A percentile compares a stretch with the other conserved stretches of the same genome.
Evolutionary conservation across 64 coral and sea anemone species (phyloP).

Genomic region (Astreopora myriophthalma): DNA sequence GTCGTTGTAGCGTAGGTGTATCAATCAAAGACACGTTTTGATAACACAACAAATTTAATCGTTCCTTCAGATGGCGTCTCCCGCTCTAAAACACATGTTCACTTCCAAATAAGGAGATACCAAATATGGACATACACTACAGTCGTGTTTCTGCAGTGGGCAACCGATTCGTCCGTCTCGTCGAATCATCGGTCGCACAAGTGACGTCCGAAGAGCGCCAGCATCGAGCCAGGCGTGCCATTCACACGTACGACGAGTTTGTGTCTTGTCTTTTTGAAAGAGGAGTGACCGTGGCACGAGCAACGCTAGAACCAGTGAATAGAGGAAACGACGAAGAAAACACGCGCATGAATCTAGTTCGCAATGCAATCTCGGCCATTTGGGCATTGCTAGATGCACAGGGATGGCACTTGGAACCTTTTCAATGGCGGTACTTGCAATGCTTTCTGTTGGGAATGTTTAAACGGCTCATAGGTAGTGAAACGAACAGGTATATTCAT

Average conservation of each 20-base stretch:
- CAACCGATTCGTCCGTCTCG: neutral
- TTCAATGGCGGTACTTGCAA: neutral
- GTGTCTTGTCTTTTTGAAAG: neutral
- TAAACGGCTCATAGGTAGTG: neutral
- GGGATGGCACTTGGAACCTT: neutral
- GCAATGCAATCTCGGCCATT: neutral
- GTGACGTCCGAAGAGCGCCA: neutral
- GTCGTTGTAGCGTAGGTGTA: too few species aligned
- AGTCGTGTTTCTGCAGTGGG: neutral
- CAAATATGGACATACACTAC: too few species aligned
- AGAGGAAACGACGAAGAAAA: neutral
- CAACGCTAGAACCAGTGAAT: neutral
- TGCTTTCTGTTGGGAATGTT: neutral
- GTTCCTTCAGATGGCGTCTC: too few species aligned
- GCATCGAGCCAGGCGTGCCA: neutral
- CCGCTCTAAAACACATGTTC: too few species aligned
- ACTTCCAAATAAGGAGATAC: too few species aligned
- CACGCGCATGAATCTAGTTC: neutral
- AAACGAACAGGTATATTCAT: neutral
- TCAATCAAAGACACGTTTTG: too few species aligned
- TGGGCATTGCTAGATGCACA: neutral
- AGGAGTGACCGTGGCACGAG: neutral
- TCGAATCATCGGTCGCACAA: neutral
- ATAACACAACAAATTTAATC: too few species aligned
- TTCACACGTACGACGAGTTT: neutral